phyloP scores from a whole-genome alignment of 2,888 invertebrate genomes.

The Xestobium rufovillosum region DNA sequence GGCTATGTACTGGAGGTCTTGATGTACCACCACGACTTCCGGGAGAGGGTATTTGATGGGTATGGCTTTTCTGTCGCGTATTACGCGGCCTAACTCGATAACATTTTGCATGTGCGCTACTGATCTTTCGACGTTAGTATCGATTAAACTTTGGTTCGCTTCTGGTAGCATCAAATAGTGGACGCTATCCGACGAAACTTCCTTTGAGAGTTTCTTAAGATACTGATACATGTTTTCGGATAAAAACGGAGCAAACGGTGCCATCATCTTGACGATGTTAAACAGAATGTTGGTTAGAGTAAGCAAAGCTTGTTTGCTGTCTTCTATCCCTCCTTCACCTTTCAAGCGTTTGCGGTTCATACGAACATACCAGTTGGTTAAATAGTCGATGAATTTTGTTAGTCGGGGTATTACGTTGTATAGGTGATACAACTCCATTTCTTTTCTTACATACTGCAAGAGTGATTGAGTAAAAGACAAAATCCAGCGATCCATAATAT shows the following conservation, averaged over 20 bases:
- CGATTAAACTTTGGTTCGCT: slow-evolving; percentile 62
- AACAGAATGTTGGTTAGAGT: slow-evolving; percentile 84
- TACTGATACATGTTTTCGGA: slow-evolving; percentile 93
- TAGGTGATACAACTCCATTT: slow-evolving; percentile 90
- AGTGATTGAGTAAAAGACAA: slow-evolving; percentile 93
- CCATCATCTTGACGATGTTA: slow-evolving; percentile 87
- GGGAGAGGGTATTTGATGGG: slow-evolving; percentile 95
- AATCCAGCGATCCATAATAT: slow-evolving; percentile 97
- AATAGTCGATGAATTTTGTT: slow-evolving; percentile 92
- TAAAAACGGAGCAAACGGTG: slow-evolving; percentile 95
- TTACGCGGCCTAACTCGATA: slow-evolving; percentile 86
- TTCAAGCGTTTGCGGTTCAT: slow-evolving; percentile 94
- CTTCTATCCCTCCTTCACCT: slow-evolving; percentile 75
- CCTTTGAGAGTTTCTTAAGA: slow-evolving; percentile 61
- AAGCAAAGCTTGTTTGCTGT: slow-evolving; percentile 77
- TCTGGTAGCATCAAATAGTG: slow-evolving; percentile 89
- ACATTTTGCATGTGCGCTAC: slow-evolving; percentile 91
- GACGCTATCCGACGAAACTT: slow-evolving; percentile 62
- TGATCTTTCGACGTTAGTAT: slow-evolving; percentile 79
- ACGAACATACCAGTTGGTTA: slow-evolving; percentile 98
- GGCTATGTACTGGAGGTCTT: slow-evolving; percentile 66
- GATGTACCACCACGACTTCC: slow-evolving; percentile 92
- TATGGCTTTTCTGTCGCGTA: slow-evolving; percentile 87
- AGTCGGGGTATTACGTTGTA: slow-evolving; percentile 93
- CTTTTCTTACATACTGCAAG: slow-evolving; percentile 76